phyloP scores from a whole-genome alignment of 1,140 invertebrate species.

The Drosophila aff. region DNA sequence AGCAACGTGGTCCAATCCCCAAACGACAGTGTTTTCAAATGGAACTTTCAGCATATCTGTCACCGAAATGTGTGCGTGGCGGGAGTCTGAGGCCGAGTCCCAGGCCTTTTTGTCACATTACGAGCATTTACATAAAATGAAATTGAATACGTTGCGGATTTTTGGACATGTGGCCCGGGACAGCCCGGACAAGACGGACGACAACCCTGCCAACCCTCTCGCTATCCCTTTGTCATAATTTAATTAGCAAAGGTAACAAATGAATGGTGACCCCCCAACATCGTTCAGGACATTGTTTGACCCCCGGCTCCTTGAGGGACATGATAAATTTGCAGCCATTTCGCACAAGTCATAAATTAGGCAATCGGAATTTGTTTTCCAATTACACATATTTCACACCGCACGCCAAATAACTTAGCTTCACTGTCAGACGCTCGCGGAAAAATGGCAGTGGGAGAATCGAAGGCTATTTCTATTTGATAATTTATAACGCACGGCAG shows the following conservation, averaged over 20 bases:
- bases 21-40: constrained; percentile 64
- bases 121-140: constrained; percentile 81
- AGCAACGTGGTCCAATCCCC: constrained; percentile 60
- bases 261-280: constrained; percentile 37
- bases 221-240: constrained; percentile 64
- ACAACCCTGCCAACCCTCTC: constrained; percentile 27
- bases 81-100: constrained; percentile 1
- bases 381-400: constrained; percentile 83
- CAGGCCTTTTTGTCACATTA: constrained; percentile 74
- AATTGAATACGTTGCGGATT: constrained; percentile 71
- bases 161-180: constrained; percentile 65
- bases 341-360: constrained; percentile 76
- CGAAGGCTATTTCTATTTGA: constrained; percentile 80
- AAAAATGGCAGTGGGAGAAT: constrained; percentile 37
- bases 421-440: constrained; percentile 38
- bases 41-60: constrained; percentile 76
- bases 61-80: constrained; percentile 69
- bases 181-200: constrained; percentile 5
- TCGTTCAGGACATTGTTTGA: constrained; percentile 26
- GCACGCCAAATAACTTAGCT: constrained; percentile 67
- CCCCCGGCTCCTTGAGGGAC: constrained; percentile 34
- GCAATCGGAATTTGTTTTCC: constrained; percentile 80
- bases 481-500: constrained; percentile 80
- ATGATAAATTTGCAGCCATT: constrained; percentile 70
- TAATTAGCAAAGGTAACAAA: constrained; percentile 72